A percentile compares a stretch with the other conserved stretches of the same genome.
Evolutionary conservation across 2,888 invertebrate species (phyloP).

Genomic region (Drosophila kanekoi): DNA sequence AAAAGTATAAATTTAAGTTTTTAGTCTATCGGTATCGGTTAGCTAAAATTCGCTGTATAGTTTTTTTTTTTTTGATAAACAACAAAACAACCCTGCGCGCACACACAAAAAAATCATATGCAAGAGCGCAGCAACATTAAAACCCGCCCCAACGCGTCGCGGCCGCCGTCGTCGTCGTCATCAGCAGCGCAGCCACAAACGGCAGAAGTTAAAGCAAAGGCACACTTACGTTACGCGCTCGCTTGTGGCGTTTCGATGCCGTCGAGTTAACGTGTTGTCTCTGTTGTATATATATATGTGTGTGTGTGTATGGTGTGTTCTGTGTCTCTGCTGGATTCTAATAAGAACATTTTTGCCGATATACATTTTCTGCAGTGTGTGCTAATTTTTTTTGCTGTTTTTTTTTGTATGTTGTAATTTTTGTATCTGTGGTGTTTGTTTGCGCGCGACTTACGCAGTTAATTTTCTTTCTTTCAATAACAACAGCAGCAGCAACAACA

Average conservation of each 20-base stretch:
- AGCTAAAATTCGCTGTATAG: constrained; percentile 44
- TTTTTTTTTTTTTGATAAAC: constrained; percentile 48
- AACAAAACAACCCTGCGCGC: constrained; percentile 58
- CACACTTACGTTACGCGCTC: constrained; percentile 60
- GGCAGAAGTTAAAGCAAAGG: constrained; percentile 49
- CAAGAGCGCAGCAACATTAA: constrained; percentile 62
- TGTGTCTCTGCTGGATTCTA: constrained; percentile 40
- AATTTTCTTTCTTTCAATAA: constrained; percentile 44
- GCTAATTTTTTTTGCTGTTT: constrained; percentile 14
- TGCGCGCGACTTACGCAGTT: constrained; percentile 47
- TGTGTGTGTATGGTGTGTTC: constrained; percentile 22
- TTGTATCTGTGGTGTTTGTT: constrained; percentile 19
- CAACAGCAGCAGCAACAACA: constrained; percentile 52
- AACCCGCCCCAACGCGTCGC: constrained; percentile 62
- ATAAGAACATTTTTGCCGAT: constrained; percentile 44
- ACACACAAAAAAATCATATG: constrained; percentile 50
- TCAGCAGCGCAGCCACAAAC: constrained; percentile 34
- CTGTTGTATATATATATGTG: constrained; percentile 16
- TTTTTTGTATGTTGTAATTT: constrained; percentile 16
- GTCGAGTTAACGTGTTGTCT: constrained; percentile 49
- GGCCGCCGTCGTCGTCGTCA: constrained; percentile 36
- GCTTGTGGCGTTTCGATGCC: constrained; percentile 47
- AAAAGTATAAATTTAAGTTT: constrained; percentile 35
- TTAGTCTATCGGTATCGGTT: constrained; percentile 56
- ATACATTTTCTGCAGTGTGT: constrained; percentile 23